Evolutionary conservation across 2,113 vertebrate genomes (phyloP).

Genomic region (Scalopus aquaticus): DNA sequence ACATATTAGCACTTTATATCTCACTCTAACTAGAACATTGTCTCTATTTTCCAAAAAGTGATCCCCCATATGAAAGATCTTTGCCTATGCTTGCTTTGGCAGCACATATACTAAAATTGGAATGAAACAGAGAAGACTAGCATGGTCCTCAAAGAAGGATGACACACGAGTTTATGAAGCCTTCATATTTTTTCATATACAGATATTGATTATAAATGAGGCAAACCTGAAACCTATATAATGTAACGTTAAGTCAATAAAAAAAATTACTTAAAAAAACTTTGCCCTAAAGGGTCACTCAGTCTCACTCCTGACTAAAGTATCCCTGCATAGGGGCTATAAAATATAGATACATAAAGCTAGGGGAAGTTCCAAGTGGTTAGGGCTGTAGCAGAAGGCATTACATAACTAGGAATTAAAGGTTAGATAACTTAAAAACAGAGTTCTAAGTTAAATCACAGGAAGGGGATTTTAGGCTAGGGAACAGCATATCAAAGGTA

Average conservation of each 20-base stretch:
- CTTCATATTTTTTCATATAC: too few species aligned
- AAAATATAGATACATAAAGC: not conserved
- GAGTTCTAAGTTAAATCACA: not conserved
- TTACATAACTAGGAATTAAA: not conserved
- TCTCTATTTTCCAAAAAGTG: not conserved
- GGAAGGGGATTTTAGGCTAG: not conserved
- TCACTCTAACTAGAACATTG: not conserved
- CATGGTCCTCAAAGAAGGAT: too few species aligned
- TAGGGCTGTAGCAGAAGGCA: not conserved
- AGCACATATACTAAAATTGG: too few species aligned
- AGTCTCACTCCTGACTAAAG: too few species aligned
- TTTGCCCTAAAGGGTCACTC: not conserved
- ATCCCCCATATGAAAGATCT: not conserved
- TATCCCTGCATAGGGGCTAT: not conserved
- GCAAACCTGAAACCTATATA: too few species aligned
- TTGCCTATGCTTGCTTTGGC: not conserved
- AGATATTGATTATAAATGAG: too few species aligned
- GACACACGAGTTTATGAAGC: too few species aligned
- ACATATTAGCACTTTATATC: not conserved
- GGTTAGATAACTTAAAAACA: not conserved
- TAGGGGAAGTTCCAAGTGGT: not conserved
- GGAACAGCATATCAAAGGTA: not conserved
- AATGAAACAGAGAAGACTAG: too few species aligned
- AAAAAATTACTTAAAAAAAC: not conserved
- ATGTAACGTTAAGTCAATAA: too few species aligned